Conservation (phyloP, 2,113 vertebrate species). For the Chaetorhynchus papuensis region DNA sequence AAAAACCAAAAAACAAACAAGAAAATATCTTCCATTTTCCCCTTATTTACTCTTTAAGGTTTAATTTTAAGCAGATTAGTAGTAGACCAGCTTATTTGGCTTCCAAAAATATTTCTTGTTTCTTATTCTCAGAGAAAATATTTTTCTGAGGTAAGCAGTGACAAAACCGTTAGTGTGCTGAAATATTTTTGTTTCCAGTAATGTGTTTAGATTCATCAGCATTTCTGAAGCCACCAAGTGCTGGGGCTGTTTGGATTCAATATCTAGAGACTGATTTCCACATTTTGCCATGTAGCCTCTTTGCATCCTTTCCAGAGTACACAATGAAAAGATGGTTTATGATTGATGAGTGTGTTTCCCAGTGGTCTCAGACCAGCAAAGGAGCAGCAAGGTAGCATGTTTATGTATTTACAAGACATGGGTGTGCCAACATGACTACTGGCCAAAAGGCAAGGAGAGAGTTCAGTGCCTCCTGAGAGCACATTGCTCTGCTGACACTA, state of each 20-base stretch:
- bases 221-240: background rate
- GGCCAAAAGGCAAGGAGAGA: background rate
- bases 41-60: background rate
- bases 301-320: background rate
- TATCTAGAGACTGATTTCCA: background rate
- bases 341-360: background rate
- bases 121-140: background rate
- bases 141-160: background rate
- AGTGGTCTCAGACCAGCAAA: background rate
- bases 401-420: background rate
- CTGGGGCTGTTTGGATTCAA: background rate
- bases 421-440: background rate
- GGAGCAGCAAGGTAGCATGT: background rate
- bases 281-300: background rate
- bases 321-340: background rate
- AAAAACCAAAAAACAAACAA: background rate
- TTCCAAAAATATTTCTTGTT: background rate
- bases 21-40: background rate
- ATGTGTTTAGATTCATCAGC: background rate
- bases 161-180: background rate
- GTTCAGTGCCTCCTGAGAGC: background rate
- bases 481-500: background rate
- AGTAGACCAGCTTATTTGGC: background rate
- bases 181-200: background rate
- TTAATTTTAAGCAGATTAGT: background rate